Evolutionary conservation across 1,140 invertebrate genomes (phyloP).

Genomic region (Heterodera carotae): DNA sequence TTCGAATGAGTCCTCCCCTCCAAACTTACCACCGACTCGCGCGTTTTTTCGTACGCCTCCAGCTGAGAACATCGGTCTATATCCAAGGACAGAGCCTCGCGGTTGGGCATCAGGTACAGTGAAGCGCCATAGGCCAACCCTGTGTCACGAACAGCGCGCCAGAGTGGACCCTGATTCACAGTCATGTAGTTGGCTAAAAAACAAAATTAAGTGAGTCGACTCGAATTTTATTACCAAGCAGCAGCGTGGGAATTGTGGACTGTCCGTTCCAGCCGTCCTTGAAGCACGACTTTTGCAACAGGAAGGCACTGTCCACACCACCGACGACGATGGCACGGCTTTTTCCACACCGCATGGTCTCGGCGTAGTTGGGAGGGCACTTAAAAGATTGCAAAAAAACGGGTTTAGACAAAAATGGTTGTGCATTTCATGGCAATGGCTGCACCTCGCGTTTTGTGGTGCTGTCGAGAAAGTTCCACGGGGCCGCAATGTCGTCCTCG

Average conservation of each 20-base stretch:
- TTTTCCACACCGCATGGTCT: background rate
- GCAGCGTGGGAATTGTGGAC: conserved; percentile 16
- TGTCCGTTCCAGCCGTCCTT: conserved; percentile 71
- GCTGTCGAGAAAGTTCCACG: background rate
- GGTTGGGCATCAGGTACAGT: conserved; percentile 67
- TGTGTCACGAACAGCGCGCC: conserved; percentile 79
- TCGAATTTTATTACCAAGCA: conserved; percentile 12
- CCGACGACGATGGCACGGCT: conserved; percentile 76
- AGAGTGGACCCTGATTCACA: conserved; percentile 85
- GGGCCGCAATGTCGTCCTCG: background rate
- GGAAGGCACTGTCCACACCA: conserved; percentile 78
- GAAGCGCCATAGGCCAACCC: conserved; percentile 76
- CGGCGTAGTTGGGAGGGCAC: conserved; percentile 21
- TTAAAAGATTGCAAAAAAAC: too few relatives aligned
- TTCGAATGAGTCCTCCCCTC: too few relatives aligned
- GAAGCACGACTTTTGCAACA: conserved; percentile 70
- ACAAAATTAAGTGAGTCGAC: too few relatives aligned
- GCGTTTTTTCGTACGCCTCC: conserved; percentile 77
- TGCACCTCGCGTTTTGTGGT: background rate
- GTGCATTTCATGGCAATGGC: too few relatives aligned
- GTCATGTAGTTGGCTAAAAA: conserved; percentile 82
- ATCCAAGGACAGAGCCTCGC: conserved; percentile 75
- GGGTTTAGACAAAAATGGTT: too few relatives aligned
- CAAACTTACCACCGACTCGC: conserved; percentile 76
- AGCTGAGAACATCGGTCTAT: conserved; percentile 78